Base-by-base conservation (phyloP, 2,888 invertebrate genomes). In the Papilio elwesi region DNA sequence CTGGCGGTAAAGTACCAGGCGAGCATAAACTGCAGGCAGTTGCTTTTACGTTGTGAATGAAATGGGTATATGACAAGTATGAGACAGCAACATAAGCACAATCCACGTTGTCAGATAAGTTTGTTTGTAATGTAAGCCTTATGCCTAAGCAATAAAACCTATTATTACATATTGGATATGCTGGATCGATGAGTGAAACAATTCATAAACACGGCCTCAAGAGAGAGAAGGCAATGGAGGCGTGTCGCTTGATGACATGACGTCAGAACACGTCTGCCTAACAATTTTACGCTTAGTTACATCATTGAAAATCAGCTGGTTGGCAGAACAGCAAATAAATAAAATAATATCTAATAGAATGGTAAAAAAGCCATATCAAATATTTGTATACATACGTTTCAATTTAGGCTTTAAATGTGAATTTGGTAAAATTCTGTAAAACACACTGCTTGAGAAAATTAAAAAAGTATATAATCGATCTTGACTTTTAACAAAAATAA, bases 1-100 rank as follows among this genome's bases (percentile, higher is more conserved):
- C 91, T 92, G 92, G 93, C 93, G 93, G 93, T 89, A 93, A 93
- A 93, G 80, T 88, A 93, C 93, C 88, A 93, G 93, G 92, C 85
- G 83, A 83, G 75, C 92, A 93, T 87, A 86, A 80, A 76, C 53
- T 68, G 71, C 75, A 74, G 77, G 82, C 86, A 85, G 85, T 78
- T 84, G 81, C 75, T 80, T 74, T 78, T 76, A 73, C 73, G 77
- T 76, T 79, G 72, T 73, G 82, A 83, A 78, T 78, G 85, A 83
- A 84, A 87, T 79, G 79, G 79, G 75, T 70, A 76, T 81, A 83
- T 76, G 13, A 16, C 78, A 74, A 77, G 83, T 88, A 78, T 68
- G 87, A 83, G 86, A 87, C 75, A 77, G 77, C 75, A 71, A 75
- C 76, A 81, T 76, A 76, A 77, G 76, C 76, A 76, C 78, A 74